Evolutionary conservation across 2,888 invertebrate species (phyloP), one percentile per base, ranked within the genome.

Genomic region (Stenotaenia linearis): DNA sequence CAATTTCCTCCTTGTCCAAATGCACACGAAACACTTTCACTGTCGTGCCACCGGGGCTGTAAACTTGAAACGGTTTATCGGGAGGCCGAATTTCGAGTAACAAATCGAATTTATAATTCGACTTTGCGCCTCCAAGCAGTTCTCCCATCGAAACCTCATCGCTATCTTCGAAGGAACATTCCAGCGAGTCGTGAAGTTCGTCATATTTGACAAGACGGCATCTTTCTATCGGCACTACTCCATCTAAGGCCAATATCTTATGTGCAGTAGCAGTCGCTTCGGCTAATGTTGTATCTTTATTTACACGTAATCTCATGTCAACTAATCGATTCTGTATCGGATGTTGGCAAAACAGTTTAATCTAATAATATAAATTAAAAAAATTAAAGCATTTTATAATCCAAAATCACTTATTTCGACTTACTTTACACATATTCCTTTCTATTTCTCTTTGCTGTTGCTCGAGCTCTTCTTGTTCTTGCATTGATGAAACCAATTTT

Each of bases 131-230:
- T 82, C 88, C 87, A 23, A 88, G 85, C 76, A 90, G 85, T 88
- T 87, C 82, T 84, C 86, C 84, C 80, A 89, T 86, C 0, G 85
- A 81, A 75, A 89, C 87, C 4, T 89, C 86, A 61, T 90, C 90
- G 76, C 86, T 86, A 0, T 88, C 89, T 81, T 92, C 91, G 83
- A 91, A 91, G 80, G 91, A 92, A 81, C 89, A 89, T 81, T 91
- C 90, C 30, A 93, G 90, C 10, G 90, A 88, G 81, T 91, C 91
- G 80, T 88, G 88, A 75, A 87, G 86, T 79, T 89, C 89, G 83
- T 92, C 90, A 84, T 91, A 94, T 79, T 89, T 89, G 23, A 93
- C 92, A 30, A 94, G 87, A 5, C 93, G 90, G 83, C 92, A 92
- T 81, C 91, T 90, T 78, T 90, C 89, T n/a, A 90, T 83, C 2